phyloP scores from a whole-genome alignment of 2,888 invertebrate genomes.

The Synergus laeviventris region DNA sequence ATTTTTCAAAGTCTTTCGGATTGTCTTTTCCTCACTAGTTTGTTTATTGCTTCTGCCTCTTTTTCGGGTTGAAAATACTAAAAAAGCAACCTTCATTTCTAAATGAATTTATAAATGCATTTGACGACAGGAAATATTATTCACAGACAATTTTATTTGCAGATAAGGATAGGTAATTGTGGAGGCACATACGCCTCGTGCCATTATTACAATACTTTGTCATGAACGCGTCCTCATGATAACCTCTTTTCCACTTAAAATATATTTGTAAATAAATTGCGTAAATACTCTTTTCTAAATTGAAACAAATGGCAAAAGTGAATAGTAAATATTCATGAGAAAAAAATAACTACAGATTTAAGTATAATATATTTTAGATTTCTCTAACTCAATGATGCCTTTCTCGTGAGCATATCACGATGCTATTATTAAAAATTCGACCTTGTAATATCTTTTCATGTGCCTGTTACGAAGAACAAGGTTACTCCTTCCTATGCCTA shows the following conservation, averaged over 20 bases:
- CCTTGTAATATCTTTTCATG: constrained; percentile 4
- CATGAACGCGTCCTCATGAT: not conserved
- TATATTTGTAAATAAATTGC: not conserved
- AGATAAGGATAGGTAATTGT: not conserved
- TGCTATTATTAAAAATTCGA: not conserved
- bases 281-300: not conserved
- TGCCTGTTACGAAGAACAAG: not conserved
- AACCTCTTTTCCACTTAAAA: not conserved
- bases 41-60: no score
- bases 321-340: not conserved
- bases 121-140: not conserved
- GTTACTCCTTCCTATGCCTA: not conserved
- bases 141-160: not conserved
- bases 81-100: no score
- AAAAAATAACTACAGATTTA: not conserved
- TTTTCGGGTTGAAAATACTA: no score
- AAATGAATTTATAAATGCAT: not conserved
- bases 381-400: not conserved
- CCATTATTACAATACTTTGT: not conserved
- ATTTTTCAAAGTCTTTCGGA: no score
- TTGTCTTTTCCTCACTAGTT: no score
- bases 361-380: not conserved
- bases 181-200: not conserved
- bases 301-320: not conserved
- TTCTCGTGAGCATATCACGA: no score